Evolutionary conservation across 2,113 vertebrate species (phyloP).

Genomic region (Sminthopsis crassicaudata): DNA sequence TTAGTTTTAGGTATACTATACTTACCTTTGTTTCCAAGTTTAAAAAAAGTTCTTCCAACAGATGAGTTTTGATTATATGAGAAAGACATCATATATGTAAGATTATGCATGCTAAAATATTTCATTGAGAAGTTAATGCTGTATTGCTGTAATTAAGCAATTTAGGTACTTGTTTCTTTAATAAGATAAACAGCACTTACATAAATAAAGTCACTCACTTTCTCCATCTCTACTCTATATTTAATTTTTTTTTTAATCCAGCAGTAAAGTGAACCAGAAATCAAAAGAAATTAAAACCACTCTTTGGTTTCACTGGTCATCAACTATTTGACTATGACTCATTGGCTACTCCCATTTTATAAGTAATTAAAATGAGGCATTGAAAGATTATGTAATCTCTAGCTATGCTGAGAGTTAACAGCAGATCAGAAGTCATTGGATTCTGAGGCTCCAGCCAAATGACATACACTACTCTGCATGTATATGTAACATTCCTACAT

Average conservation of each 20-base stretch:
- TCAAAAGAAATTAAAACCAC: constrained; percentile 65
- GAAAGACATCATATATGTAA: constrained; percentile 40
- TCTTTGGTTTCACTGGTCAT: constrained; percentile 61
- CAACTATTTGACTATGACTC: constrained; percentile 52
- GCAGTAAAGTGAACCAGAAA: constrained; percentile 59
- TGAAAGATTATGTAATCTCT: constrained; percentile 55
- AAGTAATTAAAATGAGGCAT: constrained; percentile 65
- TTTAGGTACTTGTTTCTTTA: constrained; percentile 66
- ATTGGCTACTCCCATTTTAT: constrained; percentile 57
- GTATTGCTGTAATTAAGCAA: constrained; percentile 56
- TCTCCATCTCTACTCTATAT: constrained; percentile 66
- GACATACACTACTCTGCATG: constrained; percentile 39
- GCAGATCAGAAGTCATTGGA: constrained; percentile 38
- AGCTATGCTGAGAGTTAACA: constrained; percentile 18
- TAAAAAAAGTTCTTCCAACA: constrained; percentile 54
- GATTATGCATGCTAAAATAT: constrained; percentile 66
- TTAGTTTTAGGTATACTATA: constrained; percentile 72
- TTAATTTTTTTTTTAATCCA: constrained; percentile 65
- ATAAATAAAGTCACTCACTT: constrained; percentile 76
- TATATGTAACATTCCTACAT: constrained; percentile 16
- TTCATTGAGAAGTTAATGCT: constrained; percentile 45
- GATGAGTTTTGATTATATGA: constrained; percentile 66
- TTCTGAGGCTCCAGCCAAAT: constrained; percentile 42
- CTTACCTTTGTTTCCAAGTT: constrained; percentile 73
- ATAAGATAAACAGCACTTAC: constrained; percentile 67